phyloP scores from a whole-genome alignment of 2,888 invertebrate species.

The Drosophila mulleri region DNA sequence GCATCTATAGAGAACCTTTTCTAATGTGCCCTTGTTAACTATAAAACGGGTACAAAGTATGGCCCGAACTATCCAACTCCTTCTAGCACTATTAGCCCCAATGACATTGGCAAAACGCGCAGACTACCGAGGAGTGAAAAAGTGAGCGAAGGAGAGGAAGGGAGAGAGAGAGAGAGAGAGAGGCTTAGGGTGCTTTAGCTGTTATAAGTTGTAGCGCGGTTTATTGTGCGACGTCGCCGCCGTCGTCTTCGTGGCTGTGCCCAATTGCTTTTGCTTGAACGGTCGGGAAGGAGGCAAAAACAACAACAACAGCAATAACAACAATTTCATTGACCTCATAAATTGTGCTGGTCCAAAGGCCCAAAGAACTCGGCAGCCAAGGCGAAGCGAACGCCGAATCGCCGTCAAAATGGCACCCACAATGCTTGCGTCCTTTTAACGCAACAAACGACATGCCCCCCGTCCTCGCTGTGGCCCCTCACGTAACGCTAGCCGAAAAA shows the following conservation, averaged over 20 bases:
- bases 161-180: too few relatives aligned
- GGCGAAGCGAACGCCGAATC: conserved; percentile 31
- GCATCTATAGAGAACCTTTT: background rate
- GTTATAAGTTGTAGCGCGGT: conserved; percentile 17
- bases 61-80: conserved; percentile 5
- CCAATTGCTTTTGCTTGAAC: conserved; percentile 58
- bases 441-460: conserved; percentile 24
- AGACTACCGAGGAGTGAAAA: background rate
- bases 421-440: conserved; percentile 49
- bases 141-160: background rate
- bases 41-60: background rate
- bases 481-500: conserved; percentile 10
- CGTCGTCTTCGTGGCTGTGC: conserved; percentile 46
- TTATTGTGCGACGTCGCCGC: conserved; percentile 66
- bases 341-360: conserved; percentile 53
- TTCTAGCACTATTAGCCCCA: conserved; percentile 56
- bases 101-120: conserved; percentile 64
- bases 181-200: background rate
- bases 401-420: conserved; percentile 60
- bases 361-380: conserved; percentile 1
- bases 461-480: background rate
- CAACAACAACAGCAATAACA: conserved; percentile 15
- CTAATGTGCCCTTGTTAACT: background rate
- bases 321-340: conserved; percentile 79
- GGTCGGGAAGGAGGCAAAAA: conserved; percentile 13